Conservation (phyloP, 2,888 invertebrate species). For the Nebria brevicollis region DNA sequence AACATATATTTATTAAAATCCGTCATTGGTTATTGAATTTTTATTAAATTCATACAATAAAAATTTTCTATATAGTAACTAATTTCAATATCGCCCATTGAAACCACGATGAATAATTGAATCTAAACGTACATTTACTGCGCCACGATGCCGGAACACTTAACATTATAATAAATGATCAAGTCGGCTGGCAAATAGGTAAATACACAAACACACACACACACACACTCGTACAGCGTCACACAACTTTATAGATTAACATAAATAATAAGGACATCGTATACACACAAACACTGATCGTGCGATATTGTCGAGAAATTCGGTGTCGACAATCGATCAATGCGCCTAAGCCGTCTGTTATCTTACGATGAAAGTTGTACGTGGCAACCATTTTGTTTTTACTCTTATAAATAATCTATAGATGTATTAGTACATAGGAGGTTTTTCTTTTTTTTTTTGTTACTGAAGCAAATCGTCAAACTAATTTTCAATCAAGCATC, state of each 20-base stretch:
- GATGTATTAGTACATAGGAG: neutral
- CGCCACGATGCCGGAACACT: constrained; percentile 26
- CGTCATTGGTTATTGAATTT: too few species aligned
- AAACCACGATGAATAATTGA: constrained; percentile 19
- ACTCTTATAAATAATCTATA: neutral
- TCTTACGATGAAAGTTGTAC: neutral
- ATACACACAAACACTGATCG: constrained; percentile 29
- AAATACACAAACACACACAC: neutral
- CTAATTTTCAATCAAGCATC: too few species aligned
- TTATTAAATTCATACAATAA: too few species aligned
- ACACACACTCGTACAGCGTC: neutral
- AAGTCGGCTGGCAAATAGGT: constrained; percentile 29
- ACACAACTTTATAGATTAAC: constrained; percentile 31
- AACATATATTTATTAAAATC: too few species aligned
- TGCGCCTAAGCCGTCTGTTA: neutral
- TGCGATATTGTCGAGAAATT: constrained; percentile 39
- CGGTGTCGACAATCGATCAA: constrained; percentile 24
- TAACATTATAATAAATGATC: constrained; percentile 34
- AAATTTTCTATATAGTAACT: too few species aligned
- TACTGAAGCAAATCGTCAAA: too few species aligned
- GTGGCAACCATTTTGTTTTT: neutral
- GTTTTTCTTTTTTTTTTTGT: too few species aligned
- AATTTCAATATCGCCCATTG: constrained; percentile 35
- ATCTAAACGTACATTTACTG: constrained; percentile 30
- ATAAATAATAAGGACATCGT: constrained; percentile 41